Base-by-base conservation (phyloP, 2,888 invertebrate genomes). In the Hyppa rectilinea region DNA sequence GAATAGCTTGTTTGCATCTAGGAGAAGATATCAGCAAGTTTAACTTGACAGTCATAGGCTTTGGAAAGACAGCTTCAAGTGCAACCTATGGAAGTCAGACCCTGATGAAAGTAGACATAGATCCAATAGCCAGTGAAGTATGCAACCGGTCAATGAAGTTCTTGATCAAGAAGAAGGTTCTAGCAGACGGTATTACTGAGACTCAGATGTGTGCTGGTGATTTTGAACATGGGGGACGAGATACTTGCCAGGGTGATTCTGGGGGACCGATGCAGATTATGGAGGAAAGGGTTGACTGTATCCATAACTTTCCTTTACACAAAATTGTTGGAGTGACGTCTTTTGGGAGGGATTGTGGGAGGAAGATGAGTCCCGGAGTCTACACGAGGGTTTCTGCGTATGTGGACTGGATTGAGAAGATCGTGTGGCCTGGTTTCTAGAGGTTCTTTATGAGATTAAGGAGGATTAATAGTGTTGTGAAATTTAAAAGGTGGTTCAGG, bases 1-100 rank as follows among this genome's bases (percentile, higher is more conserved):
- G 97, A 74, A 97, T 97, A 1, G 97, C 97, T 0, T 97, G 97
- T 85, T 90, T 97, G 7, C 96, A 96, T 64, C 76, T 90, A 3
- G 86, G 90, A 4, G 79, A 90, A 14, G 71, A 88, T 17, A 84
- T 92, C 0, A 81, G 81, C 0, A 78, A 86, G 20, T 82, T 75
- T 0, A 94, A 92, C 60, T 92, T 96, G 9, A 96, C 97, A 3
- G 97, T 97, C 0, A 96, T 96, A 43, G 97, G 97, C 6, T 97
- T 97, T 90, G 97, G 97, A 2, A 96, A 96, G 68, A 96, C 96
- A 0, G 84, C 88, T 23, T 93, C 95, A 29, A 96, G 96, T 86
- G 92, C 90, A 0, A 78, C 86, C 0, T 77, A 78, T 4, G 95
- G 95, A 0, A 96, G 96, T 75, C 92, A 93, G 76, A 96, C 96